phyloP scores from a whole-genome alignment of 2,888 invertebrate species.

The Antitype chi region DNA sequence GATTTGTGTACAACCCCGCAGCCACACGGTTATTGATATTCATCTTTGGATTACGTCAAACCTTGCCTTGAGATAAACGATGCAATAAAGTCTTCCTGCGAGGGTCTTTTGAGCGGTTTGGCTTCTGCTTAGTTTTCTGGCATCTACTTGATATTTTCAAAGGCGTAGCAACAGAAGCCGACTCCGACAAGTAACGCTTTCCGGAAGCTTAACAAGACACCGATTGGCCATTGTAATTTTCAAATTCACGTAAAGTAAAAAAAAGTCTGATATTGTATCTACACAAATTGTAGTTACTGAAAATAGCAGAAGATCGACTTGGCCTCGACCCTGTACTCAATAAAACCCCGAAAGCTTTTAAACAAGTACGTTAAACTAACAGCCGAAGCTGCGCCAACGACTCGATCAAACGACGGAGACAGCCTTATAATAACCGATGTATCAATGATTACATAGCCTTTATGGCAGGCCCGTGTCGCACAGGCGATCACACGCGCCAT shows the following conservation, averaged over 20 bases:
- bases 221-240: not conserved
- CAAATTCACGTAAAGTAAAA: not conserved
- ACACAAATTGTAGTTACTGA: constrained; percentile 21
- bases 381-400: constrained; percentile 30
- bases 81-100: not conserved
- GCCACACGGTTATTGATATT: constrained; percentile 70
- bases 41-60: constrained; percentile 64
- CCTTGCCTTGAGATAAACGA: constrained; percentile 10
- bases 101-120: not conserved
- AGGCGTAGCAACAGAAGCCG: not conserved
- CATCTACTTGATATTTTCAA: not conserved
- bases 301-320: constrained; percentile 21
- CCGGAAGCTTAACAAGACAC: not conserved
- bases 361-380: constrained; percentile 41
- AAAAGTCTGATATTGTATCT: not conserved
- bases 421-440: constrained; percentile 53
- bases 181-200: not conserved
- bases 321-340: constrained; percentile 44
- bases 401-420: constrained; percentile 47
- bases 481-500: constrained; percentile 69
- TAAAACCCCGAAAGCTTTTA: constrained; percentile 35
- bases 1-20: constrained; percentile 75
- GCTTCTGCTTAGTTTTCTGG: not conserved
- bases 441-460: constrained; percentile 53
- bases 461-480: constrained; percentile 60